These are phyloP conservation scores for Drosophila falleni DNA, from an alignment of 2,888 invertebrate species.

Conservation along the genomic window DNA sequence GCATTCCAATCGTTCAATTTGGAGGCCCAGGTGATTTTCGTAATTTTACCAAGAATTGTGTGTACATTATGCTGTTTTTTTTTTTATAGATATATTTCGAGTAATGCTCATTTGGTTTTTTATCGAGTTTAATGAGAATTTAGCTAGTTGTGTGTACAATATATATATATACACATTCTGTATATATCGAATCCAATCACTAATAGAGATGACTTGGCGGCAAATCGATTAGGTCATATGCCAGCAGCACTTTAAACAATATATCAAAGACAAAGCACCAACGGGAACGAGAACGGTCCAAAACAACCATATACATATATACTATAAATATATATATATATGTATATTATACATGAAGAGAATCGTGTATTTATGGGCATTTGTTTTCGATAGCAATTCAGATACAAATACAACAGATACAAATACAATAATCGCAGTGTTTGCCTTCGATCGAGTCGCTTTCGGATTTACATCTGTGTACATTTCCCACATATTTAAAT, in stretches of 20 bases:
- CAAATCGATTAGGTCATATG: conserved; percentile 66
- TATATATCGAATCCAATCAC: conserved; percentile 21
- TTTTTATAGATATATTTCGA: conserved; percentile 3
- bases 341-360: conserved; percentile 40
- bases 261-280: conserved; percentile 56
- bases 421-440: conserved; percentile 49
- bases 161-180: neutral
- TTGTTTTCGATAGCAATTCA: conserved; percentile 56
- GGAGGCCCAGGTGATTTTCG: conserved; percentile 27
- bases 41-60: conserved; percentile 34
- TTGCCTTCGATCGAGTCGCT: conserved; percentile 5
- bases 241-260: conserved; percentile 65
- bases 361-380: conserved; percentile 66
- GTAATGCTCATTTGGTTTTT: conserved; percentile 15
- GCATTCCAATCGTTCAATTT: neutral
- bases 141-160: neutral
- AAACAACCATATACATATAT: no score
- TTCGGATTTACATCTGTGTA: conserved; percentile 9
- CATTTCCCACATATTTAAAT: conserved; percentile 48
- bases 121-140: conserved; percentile 42
- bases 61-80: conserved; percentile 9
- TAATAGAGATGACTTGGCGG: conserved; percentile 62
- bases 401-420: conserved; percentile 53
- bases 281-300: no score
- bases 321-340: conserved; percentile 5